A percentile compares a stretch with the other conserved stretches of the same genome.
Evolutionary conservation across 23 tunicate species (phyloP).

Genomic region (Phallusia fumigata): DNA sequence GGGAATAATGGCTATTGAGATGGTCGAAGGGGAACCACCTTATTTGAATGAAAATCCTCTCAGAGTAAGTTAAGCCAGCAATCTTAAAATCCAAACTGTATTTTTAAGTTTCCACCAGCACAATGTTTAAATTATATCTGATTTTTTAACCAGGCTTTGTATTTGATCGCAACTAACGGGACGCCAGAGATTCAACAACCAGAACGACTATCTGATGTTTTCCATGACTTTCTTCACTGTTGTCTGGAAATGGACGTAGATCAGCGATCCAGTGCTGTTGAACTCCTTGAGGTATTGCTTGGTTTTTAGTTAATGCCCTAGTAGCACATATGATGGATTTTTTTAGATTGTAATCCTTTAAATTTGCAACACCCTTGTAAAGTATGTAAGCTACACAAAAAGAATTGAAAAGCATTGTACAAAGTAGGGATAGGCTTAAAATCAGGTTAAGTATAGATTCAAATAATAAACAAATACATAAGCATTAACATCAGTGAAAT

Average conservation of each 20-base stretch:
- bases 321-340: too few species aligned
- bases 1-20: slow-evolving; percentile 99
- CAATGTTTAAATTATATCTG: too few species aligned
- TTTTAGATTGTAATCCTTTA: too few species aligned
- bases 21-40: slow-evolving; percentile 99
- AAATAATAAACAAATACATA: too few species aligned
- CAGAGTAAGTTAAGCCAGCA: slow-evolving; percentile 36
- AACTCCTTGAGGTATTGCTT: slow-evolving; percentile 73
- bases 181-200: slow-evolving; percentile 97
- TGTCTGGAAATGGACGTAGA: slow-evolving; percentile 99
- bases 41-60: slow-evolving; percentile 97
- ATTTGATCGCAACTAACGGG: slow-evolving; percentile 97
- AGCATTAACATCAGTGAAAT: too few species aligned
- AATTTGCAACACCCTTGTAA: too few species aligned
- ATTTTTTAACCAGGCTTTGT: slow-evolving; percentile 59
- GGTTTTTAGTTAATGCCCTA: too few species aligned
- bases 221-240: slow-evolving; percentile 82
- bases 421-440: too few species aligned
- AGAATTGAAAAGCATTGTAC: too few species aligned
- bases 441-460: too few species aligned
- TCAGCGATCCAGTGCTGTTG: slow-evolving; percentile 79
- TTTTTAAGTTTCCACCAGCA: too few species aligned
- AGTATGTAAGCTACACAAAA: too few species aligned
- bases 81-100: not conserved
- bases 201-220: slow-evolving; percentile 70